Percentiles rank a stretch among this genome's conserved stretches.
Conservation (phyloP, 1,140 invertebrate species). For the Eupristina koningsbergeri region DNA sequence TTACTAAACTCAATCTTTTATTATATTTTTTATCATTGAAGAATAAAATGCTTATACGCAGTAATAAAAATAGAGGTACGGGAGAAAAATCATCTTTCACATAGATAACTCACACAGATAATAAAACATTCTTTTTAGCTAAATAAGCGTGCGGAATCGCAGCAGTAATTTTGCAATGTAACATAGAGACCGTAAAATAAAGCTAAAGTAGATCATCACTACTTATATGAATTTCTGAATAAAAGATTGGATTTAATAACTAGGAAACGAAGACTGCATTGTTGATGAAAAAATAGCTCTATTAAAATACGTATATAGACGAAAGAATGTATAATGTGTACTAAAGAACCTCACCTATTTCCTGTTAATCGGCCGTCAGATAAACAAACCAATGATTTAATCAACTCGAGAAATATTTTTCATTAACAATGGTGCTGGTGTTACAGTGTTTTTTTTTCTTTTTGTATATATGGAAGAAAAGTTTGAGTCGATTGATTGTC, state of each 20-base stretch:
- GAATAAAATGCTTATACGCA: background rate
- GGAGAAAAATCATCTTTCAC: background rate
- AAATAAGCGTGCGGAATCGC: background rate
- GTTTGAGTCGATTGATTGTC: too few species aligned
- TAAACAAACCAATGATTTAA: constrained; percentile 7
- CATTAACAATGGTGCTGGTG: background rate
- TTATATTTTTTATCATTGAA: too few species aligned
- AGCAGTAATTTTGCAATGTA: background rate
- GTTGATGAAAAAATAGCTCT: background rate
- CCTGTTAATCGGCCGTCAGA: background rate
- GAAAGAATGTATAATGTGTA: background rate
- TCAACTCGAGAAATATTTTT: background rate
- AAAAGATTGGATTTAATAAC: constrained; percentile 3
- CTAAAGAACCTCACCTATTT: background rate
- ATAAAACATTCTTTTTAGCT: background rate
- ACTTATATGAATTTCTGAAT: background rate
- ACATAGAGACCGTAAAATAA: background rate
- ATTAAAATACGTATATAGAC: background rate
- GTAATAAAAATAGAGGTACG: background rate
- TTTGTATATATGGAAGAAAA: too few species aligned
- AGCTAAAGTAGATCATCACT: background rate
- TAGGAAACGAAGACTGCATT: background rate
- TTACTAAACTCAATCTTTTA: too few species aligned
- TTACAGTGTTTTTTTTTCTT: background rate
- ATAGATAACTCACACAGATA: too few species aligned